Base-by-base conservation (phyloP, 2,888 invertebrate genomes). In the Kryphioiulus occultus region DNA sequence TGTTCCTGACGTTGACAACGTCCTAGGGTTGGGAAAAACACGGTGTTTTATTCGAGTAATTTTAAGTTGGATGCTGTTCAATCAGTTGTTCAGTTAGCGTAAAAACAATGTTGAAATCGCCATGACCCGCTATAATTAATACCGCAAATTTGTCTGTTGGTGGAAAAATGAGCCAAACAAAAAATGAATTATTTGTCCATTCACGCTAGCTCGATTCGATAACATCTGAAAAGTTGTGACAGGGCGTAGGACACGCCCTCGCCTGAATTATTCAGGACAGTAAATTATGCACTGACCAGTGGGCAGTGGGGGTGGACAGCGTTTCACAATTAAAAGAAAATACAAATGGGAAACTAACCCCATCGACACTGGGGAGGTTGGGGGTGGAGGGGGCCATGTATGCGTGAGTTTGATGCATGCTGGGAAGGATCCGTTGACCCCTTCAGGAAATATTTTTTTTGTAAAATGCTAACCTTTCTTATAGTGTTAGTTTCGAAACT, bases 211-310 rank as follows among this genome's bases (percentile, higher is more conserved):
- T 68, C 7, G 26, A 1, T 9, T 68, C 68, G 68, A 68, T 68
- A 68, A 68, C 68, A 68, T 68, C 68, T 59, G n/a, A 68, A 68
- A 68, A 68, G 68, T 68, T 68, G 68, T 68, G 68, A 68, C 68
- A 68, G 68, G 22, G 26, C 68, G 12, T 68, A 68, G 68, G 22
- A 22, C 68, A 68, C 68, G 26, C 68, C 68, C 68, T 3, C 26
- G 22, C 68, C 22, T 68, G 68, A 68, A 68, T 68, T 26, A 68
- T 68, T 19, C 68, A 68, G 7, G 26, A 68, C 68, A 10, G 68
- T 68, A 68, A 68, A 68, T 68, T 68, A 68, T 68, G 68, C 22
- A 26, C 10, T 68, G 68, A 68, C 68, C 26, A 39, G 39, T 39
- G 39, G 39, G 68, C 26, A 22, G 68, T 22, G 68, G 68, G 68